Evolutionary conservation across 2,797 vertebrate species (phyloP), one percentile per base, ranked within the genome.

Genomic region (Lepilemur ruficaudatus): DNA sequence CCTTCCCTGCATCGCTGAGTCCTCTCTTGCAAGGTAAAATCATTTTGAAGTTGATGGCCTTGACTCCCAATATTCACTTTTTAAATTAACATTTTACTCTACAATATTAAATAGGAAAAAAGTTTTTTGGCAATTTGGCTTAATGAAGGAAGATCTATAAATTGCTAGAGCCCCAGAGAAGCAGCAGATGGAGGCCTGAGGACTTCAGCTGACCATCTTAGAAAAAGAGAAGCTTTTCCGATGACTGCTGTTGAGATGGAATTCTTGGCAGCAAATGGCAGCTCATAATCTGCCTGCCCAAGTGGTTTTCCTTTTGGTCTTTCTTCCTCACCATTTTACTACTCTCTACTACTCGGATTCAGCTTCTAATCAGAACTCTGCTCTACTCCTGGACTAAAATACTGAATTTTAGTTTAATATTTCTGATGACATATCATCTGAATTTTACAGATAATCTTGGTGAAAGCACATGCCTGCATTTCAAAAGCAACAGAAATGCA

Each of bases 241-340:
- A 28, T 92, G 65, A 55, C 52, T 46, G 38, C 52, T 81, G 12
- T 76, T 13, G 25, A 89, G 67, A 41, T 35, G 38, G 48, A 23
- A 61, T 81, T 96, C 79, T 69, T 82, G 95, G 93, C 91, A 82
- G 69, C 78, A 41, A 88, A 65, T 15, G 10, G 12, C 78, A 43
- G 14, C 82, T 83, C 57, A 15, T 23, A 25, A 55, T 76, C 91
- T 23, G 0, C 76, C 79, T 65, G 80, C 46, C 81, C 32, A 28
- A 13, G 2, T 38, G 15, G 23, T 50, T 72, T 87, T 52, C 69
- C 46, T 76, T 46, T 76, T 35, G 2, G 2, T 52, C 46, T 84
- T 15, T 76, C 57, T 72, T 18, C n/a, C 57, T 82, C 50, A 17
- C 22, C 10, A 14, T 9, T 61, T 2, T 43, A 2, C 30, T 46